Evolutionary conservation across 2,797 vertebrate species (phyloP), one percentile per base, ranked within the genome.

Genomic region (Thaleichthys pacificus): DNA sequence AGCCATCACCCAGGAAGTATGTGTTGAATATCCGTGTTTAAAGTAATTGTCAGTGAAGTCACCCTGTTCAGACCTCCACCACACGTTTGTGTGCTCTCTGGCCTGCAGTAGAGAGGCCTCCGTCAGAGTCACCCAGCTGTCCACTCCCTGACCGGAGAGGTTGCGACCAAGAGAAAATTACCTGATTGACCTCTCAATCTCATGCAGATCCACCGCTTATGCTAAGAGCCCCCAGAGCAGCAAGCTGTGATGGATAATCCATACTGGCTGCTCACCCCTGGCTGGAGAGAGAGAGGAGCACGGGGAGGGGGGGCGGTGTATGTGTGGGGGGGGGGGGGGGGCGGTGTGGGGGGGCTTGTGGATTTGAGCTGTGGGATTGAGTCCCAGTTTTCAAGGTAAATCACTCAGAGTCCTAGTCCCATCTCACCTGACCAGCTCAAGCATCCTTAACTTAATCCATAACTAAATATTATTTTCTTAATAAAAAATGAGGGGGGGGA

Each of bases 161-260:
- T 74, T 64, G 60, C 28, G 66, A 57, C 71, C 64, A 42, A 66
- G 77, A 51, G 21, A 80, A 85, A 74, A 60, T 74, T 15, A 73
- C 66, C 79, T 61, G 74, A 84, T 73, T 78, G 80, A 86, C 80
- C 80, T 22, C 58, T 81, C 28, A 70, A 74, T 73, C 77, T 73
- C 56, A 68, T 81, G 70, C 63, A 72, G 72, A 86, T 78, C 75
- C 67, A 78, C 60, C 75, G 38, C 32, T 75, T 78, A 79, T 73
- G 69, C 57, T 72, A 74, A 74, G 51, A 79, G 66, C 42, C 42
- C 19, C 70, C 65, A 6, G 66, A 74, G 66, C 70, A 30, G 72
- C 69, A 38, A 21, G 68, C 70, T 61, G 75, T 79, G 66, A 85
- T 82, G 68, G 66, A 28, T 67, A 77, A 84, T 87, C 83, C 72